Base-by-base conservation (phyloP, 2,113 vertebrate species). In the Chaenocephalus aceratus region DNA sequence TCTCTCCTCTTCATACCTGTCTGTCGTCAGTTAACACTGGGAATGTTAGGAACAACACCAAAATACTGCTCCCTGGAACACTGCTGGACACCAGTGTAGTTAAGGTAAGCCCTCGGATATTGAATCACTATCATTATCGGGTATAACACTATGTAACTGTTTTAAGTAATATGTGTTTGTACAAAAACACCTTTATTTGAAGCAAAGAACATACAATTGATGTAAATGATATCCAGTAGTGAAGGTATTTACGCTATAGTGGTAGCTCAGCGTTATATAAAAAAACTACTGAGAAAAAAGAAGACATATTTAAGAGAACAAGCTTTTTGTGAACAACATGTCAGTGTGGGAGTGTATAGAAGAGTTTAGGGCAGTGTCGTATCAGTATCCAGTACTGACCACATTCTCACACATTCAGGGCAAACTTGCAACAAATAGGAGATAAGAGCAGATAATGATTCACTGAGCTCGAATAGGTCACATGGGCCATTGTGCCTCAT, bases 391-490 rank as follows among this genome's bases (percentile, higher is more conserved):
- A 41, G 30, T 30, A 23, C 5, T 4, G 3, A 57, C 36, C 13
- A 18, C 70, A 36, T 26, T 53, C 14, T 63, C 26, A 1, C 16
- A 61, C 16, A 14, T 57, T 59, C 10, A 7, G 49, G 14, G 5
- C 2, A 48, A 62, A 77, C 23, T 52, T 86, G 66, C 15, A 72
- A 72, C 51, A 75, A 87, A 72, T 54, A 56, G 23, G 9, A 77
- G 83, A 79, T 83, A 74, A 83, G 61, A 64, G 10, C n/a, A 16
- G 48, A 44, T 57, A 69, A 84, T 84, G 53, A 82, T 72, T 72
- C 77, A 83, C 36, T 61, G 21, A 65, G 67, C 23, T 61, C 69
- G 48, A 52, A 48, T 21, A 84, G 74, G 56, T 80, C 70, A 86
- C 63, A 54, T 21, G 62, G 62, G 72, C 30, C 72, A 85, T 67